A percentile compares a stretch with the other conserved stretches of the same genome.
These are phyloP conservation scores for Bagarius yarrelli DNA, from an alignment of 2,113 vertebrate genomes.

Conservation along the genomic window DNA sequence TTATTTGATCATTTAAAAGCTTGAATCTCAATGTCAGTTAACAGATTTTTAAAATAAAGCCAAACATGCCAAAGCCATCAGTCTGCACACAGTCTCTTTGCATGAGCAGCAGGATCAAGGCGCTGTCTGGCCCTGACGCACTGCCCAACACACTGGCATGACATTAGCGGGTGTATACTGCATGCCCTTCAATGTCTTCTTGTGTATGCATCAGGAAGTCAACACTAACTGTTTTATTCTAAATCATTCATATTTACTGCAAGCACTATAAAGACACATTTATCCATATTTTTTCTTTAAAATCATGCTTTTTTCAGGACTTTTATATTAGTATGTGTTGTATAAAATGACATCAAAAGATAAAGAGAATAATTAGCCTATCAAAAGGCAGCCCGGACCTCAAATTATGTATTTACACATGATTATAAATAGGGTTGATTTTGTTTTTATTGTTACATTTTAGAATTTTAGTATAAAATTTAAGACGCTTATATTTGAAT, in stretches of 20 bases:
- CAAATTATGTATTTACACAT: no score
- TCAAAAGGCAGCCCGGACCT: no score
- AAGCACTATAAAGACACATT: conserved; percentile 47
- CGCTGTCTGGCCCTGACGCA: conserved; percentile 27
- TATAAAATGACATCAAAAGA: no score
- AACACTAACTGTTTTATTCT: conserved; percentile 40
- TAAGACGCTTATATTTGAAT: no score
- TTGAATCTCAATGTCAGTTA: conserved; percentile 5
- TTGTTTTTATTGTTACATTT: no score
- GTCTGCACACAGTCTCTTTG: neutral
- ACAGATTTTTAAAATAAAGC: conserved; percentile 12
- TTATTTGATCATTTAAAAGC: conserved; percentile 1
- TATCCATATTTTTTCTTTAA: neutral
- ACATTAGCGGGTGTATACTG: conserved; percentile 2
- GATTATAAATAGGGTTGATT: no score
- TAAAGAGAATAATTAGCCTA: no score
- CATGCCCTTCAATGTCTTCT: conserved; percentile 25
- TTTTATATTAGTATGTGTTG: neutral
- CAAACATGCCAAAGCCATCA: neutral
- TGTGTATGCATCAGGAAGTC: conserved; percentile 24
- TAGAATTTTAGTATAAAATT: no score
- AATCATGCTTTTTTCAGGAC: neutral
- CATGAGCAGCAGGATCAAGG: conserved; percentile 18
- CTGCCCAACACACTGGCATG: conserved; percentile 7
- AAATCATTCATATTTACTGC: conserved; percentile 39